Percentiles rank a stretch among this genome's conserved stretches.
These are phyloP conservation scores for Scarus forsteni DNA, from an alignment of 2,797 vertebrate genomes.

Conservation along the genomic window DNA sequence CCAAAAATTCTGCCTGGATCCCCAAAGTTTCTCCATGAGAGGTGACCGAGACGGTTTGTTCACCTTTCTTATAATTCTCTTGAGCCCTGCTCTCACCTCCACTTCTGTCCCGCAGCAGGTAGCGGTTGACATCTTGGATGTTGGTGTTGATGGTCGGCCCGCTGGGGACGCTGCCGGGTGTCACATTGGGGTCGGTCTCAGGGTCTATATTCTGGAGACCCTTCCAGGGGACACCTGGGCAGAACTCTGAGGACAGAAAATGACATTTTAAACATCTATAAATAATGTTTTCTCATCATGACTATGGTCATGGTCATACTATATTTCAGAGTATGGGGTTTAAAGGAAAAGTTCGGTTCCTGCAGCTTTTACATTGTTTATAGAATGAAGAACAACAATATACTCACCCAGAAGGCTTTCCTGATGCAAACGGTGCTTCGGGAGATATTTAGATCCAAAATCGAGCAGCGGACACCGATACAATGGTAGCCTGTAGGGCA, in stretches of 20 bases:
- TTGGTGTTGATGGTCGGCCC: constrained; percentile 98
- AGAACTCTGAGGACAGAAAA: constrained; percentile 89
- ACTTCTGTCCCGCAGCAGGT: constrained; percentile 93
- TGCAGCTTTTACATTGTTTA: too few species aligned
- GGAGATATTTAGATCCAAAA: too few species aligned
- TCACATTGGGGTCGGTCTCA: constrained; percentile 96
- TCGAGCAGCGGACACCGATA: too few species aligned
- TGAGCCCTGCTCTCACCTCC: constrained; percentile 85
- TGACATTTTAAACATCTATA: background rate
- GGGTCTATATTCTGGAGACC: constrained; percentile 98
- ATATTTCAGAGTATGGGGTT: too few species aligned
- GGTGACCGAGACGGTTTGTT: background rate
- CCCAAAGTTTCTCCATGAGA: background rate
- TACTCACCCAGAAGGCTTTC: too few species aligned
- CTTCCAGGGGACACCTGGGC: constrained; percentile 98
- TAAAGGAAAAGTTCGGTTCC: too few species aligned
- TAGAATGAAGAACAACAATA: too few species aligned
- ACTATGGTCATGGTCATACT: too few species aligned
- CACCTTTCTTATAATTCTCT: background rate
- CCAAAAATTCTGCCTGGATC: background rate
- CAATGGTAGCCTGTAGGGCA: too few species aligned
- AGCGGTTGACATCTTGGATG: constrained; percentile 98
- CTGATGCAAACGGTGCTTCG: too few species aligned
- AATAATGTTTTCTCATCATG: background rate
- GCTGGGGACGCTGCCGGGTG: constrained; percentile 96